Percentiles rank a stretch among this genome's conserved stretches.
These are phyloP conservation scores for Arbacia lixula DNA, from an alignment of 53 echinoderm and acorn worm species.

Conservation along the genomic window DNA sequence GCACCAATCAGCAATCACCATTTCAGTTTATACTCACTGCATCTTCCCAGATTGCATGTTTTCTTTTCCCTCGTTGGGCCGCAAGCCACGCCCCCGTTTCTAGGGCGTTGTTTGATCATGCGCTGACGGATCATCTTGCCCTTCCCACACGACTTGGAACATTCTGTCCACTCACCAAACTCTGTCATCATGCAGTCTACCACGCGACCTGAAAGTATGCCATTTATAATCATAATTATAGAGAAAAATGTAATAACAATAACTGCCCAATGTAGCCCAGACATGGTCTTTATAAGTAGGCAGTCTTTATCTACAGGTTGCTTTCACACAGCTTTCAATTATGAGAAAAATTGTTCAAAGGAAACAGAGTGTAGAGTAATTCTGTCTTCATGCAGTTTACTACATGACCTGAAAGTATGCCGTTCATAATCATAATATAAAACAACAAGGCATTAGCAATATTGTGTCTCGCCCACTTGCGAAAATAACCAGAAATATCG, in stretches of 20 bases:
- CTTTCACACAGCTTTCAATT: too few relatives aligned
- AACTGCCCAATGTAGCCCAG: too few relatives aligned
- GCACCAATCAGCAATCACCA: too few relatives aligned
- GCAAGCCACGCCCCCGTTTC: conserved; percentile 77
- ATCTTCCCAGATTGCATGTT: conserved; percentile 62
- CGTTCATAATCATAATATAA: neutral
- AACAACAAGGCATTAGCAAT: too few relatives aligned
- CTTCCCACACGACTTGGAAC: conserved; percentile 87
- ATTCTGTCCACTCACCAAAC: conserved; percentile 84
- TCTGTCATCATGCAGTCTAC: conserved; percentile 93
- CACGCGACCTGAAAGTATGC: conserved; percentile 54
- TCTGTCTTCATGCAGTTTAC: conserved; percentile 92
- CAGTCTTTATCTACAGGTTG: too few relatives aligned
- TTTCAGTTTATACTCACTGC: conserved; percentile 76
- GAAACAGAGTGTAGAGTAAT: too few relatives aligned
- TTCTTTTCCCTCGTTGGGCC: conserved; percentile 69
- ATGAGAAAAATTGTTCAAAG: too few relatives aligned
- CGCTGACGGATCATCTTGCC: conserved; percentile 79
- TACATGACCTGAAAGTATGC: conserved; percentile 54
- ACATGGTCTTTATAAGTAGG: too few relatives aligned
- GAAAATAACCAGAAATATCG: too few relatives aligned
- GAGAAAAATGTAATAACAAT: too few relatives aligned
- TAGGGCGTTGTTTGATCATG: conserved; percentile 76
- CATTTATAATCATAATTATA: neutral
- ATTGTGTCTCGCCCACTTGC: too few relatives aligned